Percentiles rank a stretch among this genome's conserved stretches.
Conservation (phyloP, 2,113 vertebrate genomes). For the Ptyas mucosa region DNA sequence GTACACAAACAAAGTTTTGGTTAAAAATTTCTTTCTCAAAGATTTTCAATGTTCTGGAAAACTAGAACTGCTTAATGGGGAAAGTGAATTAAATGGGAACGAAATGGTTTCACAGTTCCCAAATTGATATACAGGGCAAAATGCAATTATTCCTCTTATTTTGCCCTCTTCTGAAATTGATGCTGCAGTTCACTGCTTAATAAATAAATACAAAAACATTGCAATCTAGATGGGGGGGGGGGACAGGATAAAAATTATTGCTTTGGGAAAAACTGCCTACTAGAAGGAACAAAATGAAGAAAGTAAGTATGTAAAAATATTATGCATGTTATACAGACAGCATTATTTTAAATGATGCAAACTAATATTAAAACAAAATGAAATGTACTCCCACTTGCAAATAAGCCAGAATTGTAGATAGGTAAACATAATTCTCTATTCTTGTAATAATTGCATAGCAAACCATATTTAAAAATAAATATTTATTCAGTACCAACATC, state of each 20-base stretch:
- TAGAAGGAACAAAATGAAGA: background rate
- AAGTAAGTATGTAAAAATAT: background rate
- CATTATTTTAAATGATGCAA: background rate
- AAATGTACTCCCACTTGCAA: background rate
- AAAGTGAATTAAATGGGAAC: background rate
- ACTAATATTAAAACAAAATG: background rate
- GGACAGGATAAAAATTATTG: background rate
- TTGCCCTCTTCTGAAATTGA: background rate
- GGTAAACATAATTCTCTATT: background rate
- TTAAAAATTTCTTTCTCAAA: too few species aligned
- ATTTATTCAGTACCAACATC: background rate
- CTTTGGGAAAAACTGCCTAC: background rate
- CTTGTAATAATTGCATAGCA: background rate
- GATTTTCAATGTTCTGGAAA: background rate
- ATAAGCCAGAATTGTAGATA: background rate
- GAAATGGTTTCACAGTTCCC: background rate
- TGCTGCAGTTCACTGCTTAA: background rate
- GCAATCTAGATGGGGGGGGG: background rate
- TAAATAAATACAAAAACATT: background rate
- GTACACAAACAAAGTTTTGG: background rate
- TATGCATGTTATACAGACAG: background rate
- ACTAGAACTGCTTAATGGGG: background rate
- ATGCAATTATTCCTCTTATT: background rate
- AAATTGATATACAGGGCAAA: background rate
- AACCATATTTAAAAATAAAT: background rate